These are phyloP conservation scores for Balaeniceps rex DNA, from an alignment of 2,113 vertebrate genomes.

Conservation along the genomic window DNA sequence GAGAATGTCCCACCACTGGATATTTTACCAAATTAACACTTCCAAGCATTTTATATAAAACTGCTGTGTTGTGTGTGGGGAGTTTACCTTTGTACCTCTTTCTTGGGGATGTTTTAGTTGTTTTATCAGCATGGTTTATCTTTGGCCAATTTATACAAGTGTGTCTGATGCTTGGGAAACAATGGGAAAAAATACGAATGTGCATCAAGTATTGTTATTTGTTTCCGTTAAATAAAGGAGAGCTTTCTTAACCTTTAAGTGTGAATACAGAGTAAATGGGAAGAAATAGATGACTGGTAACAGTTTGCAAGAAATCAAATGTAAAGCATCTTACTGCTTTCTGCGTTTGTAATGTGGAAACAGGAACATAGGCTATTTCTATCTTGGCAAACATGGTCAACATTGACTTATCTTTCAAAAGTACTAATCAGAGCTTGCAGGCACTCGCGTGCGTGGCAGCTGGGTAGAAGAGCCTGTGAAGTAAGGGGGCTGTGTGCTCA, in stretches of 20 bases:
- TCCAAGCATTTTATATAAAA: background rate
- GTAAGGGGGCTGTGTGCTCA: background rate
- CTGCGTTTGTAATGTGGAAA: background rate
- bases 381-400: background rate
- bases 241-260: background rate
- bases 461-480: background rate
- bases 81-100: background rate
- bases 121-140: background rate
- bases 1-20: background rate
- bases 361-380: background rate
- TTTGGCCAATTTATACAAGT: background rate
- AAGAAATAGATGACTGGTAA: background rate
- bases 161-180: background rate
- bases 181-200: background rate
- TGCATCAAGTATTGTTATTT: background rate
- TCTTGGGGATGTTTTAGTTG: background rate
- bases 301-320: background rate
- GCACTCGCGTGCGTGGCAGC: accelerated
- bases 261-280: background rate
- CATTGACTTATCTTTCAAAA: background rate
- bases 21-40: background rate
- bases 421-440: background rate
- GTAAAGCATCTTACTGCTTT: background rate
- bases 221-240: background rate
- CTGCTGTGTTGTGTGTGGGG: background rate